These are phyloP conservation scores for Pleuronectes platessa DNA, from an alignment of 2,113 vertebrate species.

Conservation along the genomic window DNA sequence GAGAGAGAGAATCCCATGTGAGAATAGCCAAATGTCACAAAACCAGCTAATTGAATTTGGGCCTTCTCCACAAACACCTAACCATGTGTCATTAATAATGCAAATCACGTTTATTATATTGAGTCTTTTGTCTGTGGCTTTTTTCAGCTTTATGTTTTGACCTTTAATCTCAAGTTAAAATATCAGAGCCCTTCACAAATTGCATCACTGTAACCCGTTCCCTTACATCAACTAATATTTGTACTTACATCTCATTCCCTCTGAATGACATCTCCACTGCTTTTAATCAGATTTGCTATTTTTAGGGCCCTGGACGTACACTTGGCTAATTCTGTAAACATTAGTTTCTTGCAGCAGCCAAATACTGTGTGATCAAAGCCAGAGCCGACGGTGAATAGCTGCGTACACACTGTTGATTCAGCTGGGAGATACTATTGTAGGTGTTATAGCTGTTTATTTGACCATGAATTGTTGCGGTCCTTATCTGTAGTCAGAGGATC, in stretches of 20 bases:
- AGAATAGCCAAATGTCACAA: not conserved
- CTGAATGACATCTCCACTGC: constrained; percentile 54
- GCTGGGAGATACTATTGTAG: constrained; percentile 77
- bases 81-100: not conserved
- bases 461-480: constrained; percentile 74
- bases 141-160: constrained; percentile 49
- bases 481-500: constrained; percentile 73
- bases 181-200: constrained; percentile 62
- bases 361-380: constrained; percentile 70
- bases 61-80: not conserved
- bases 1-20: too few relatives aligned
- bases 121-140: too few relatives aligned
- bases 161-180: constrained; percentile 59
- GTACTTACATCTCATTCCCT: constrained; percentile 51
- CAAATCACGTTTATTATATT: not conserved
- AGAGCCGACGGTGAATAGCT: constrained; percentile 50
- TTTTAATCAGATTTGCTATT: constrained; percentile 64
- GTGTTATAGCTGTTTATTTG: constrained; percentile 80
- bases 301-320: constrained; percentile 60
- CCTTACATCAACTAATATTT: constrained; percentile 47
- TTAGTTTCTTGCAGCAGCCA: constrained; percentile 55
- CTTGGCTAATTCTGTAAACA: constrained; percentile 69
- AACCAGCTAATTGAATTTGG: not conserved
- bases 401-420: constrained; percentile 80
- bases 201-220: constrained; percentile 29